Conservation (phyloP, 2,113 vertebrate species). For the Tautogolabrus adspersus region DNA sequence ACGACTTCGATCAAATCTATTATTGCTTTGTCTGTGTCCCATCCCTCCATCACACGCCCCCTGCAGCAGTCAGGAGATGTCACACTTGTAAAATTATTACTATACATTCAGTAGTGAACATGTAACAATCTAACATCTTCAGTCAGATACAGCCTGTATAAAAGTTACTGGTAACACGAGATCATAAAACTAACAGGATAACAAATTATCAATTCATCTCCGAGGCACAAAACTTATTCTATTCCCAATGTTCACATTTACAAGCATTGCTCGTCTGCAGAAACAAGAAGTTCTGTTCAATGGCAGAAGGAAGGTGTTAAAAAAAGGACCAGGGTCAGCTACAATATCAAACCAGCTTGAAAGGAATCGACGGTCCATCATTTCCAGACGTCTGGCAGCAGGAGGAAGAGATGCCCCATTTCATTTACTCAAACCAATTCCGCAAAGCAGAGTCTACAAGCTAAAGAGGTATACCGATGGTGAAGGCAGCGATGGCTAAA, state of each 20-base stretch:
- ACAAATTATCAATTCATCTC: background rate
- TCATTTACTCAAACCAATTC: background rate
- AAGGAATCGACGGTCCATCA: background rate
- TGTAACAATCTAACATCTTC: conserved; percentile 13
- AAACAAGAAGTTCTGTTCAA: conserved; percentile 19
- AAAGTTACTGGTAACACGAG: conserved; percentile 1
- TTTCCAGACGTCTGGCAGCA: background rate
- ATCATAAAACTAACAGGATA: conserved; percentile 11
- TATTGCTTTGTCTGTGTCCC: conserved; percentile 64
- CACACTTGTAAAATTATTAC: conserved; percentile 23
- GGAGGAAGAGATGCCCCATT: background rate
- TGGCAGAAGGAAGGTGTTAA: background rate
- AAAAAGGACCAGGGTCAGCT: background rate
- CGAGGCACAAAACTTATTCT: conserved; percentile 12
- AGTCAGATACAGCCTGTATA: conserved; percentile 10
- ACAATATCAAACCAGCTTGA: background rate
- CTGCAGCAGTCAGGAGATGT: conserved; percentile 4
- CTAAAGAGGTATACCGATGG: conserved; percentile 28
- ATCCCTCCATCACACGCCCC: background rate
- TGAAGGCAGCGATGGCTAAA: conserved; percentile 68
- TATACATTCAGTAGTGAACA: conserved; percentile 62
- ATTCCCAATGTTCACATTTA: conserved; percentile 14
- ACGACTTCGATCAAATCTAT: conserved; percentile 61
- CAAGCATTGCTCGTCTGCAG: background rate
- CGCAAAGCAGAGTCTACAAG: conserved; percentile 15